phyloP scores from a whole-genome alignment of 2,113 vertebrate species.

The Gymnorhina tibicen region DNA sequence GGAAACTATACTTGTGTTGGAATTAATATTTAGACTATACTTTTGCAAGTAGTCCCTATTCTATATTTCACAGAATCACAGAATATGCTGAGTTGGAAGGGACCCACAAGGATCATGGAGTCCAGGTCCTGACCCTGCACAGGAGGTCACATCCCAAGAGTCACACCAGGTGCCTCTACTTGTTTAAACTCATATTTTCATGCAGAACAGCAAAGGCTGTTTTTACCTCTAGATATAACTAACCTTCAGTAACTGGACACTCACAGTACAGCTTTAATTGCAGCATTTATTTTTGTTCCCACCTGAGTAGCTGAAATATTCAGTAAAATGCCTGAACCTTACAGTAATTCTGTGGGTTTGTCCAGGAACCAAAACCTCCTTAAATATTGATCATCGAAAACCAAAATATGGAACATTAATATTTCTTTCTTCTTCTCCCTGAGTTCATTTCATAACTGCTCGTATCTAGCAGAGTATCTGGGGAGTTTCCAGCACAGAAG shows the following conservation, averaged over 20 bases:
- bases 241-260: not conserved
- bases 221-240: not conserved
- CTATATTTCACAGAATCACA: not conserved
- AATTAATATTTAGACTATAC: not conserved
- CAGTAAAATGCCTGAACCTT: not conserved
- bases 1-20: not conserved
- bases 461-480: not conserved
- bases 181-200: not conserved
- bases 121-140: not conserved
- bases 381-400: not conserved
- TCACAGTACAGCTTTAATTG: not conserved
- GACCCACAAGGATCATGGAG: not conserved
- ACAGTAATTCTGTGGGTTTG: not conserved
- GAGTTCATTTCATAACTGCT: not conserved
- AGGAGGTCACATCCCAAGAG: not conserved
- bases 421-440: not conserved
- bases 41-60: not conserved
- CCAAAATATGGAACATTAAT: not conserved
- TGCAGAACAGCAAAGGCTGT: not conserved
- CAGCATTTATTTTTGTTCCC: not conserved
- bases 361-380: not conserved
- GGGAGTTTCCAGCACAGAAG: not conserved
- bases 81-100: not conserved
- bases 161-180: not conserved
- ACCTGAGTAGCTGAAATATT: not conserved